A percentile compares a stretch with the other conserved stretches of the same genome.
These are phyloP conservation scores for Colius striatus DNA, from an alignment of 2,113 vertebrate species.

Conservation along the genomic window DNA sequence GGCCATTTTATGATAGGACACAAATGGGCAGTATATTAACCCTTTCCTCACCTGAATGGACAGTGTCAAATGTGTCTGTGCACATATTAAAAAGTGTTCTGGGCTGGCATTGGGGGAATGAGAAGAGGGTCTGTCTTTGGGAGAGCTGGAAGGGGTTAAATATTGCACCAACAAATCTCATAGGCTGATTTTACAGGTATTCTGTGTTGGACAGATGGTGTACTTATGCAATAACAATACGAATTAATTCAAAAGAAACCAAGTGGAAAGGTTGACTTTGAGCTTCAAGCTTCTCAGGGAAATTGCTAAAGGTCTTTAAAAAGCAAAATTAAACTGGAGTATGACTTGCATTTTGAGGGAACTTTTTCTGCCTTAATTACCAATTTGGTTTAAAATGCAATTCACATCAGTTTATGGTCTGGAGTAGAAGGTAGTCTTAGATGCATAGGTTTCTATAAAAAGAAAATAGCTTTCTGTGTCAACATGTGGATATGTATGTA, in stretches of 20 bases:
- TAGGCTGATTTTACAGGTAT: conserved; percentile 50
- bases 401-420: conserved; percentile 38
- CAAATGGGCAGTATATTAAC: conserved; percentile 72
- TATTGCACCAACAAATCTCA: conserved; percentile 66
- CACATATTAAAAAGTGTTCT: conserved; percentile 39
- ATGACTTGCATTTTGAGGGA: conserved; percentile 61
- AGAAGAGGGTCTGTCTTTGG: conserved; percentile 58
- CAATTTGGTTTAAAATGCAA: conserved; percentile 31
- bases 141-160: conserved; percentile 80
- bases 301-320: conserved; percentile 35
- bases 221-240: conserved; percentile 57
- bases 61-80: conserved; percentile 39
- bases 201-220: conserved; percentile 57
- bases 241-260: conserved; percentile 54
- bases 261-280: conserved; percentile 51
- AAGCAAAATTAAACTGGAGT: not conserved
- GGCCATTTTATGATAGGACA: conserved; percentile 88
- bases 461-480: conserved; percentile 30
- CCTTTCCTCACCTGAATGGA: conserved; percentile 73
- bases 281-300: conserved; percentile 53
- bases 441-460: conserved; percentile 23
- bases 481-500: conserved; percentile 75
- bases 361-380: conserved; percentile 49
- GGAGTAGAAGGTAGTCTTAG: conserved; percentile 42
- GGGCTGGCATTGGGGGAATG: conserved; percentile 41